These are phyloP conservation scores for Hypercompe scribonia DNA, from an alignment of 2,888 invertebrate species.

Conservation along the genomic window DNA sequence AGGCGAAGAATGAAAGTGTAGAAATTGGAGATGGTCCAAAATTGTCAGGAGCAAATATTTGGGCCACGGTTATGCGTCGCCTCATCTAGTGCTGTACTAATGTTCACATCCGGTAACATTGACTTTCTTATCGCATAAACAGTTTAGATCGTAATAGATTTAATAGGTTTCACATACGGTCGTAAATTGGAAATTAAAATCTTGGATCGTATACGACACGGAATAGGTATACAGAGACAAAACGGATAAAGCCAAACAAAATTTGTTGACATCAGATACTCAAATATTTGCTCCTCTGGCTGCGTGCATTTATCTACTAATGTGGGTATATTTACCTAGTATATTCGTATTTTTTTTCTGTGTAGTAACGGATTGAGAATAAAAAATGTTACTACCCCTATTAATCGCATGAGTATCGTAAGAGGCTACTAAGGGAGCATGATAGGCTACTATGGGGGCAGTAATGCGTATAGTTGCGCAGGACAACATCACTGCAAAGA, in stretches of 20 bases:
- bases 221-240: constrained; percentile 17
- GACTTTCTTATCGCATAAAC: constrained; percentile 82
- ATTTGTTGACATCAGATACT: constrained; percentile 22
- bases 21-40: constrained; percentile 80
- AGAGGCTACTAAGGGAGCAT: no score
- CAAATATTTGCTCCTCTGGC: constrained; percentile 41
- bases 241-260: constrained; percentile 13
- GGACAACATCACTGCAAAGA: no score
- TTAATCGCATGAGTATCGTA: no score
- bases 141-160: constrained; percentile 72
- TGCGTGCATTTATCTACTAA: constrained; percentile 18
- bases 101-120: constrained; percentile 83
- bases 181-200: constrained; percentile 54
- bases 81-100: constrained; percentile 74
- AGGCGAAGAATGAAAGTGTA: constrained; percentile 75
- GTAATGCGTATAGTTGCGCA: no score
- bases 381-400: no score
- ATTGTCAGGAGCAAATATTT: constrained; percentile 75
- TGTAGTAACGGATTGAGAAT: no score
- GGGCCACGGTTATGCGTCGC: constrained; percentile 79
- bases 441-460: no score
- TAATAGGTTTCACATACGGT: constrained; percentile 59
- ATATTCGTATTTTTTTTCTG: constrained; percentile 23
- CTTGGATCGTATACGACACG: constrained; percentile 34
- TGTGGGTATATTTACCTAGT: constrained; percentile 29